Evolutionary conservation across 1,140 invertebrate genomes (phyloP), one percentile per base, ranked within the genome.

Genomic region (Xylocopa sonorina): DNA sequence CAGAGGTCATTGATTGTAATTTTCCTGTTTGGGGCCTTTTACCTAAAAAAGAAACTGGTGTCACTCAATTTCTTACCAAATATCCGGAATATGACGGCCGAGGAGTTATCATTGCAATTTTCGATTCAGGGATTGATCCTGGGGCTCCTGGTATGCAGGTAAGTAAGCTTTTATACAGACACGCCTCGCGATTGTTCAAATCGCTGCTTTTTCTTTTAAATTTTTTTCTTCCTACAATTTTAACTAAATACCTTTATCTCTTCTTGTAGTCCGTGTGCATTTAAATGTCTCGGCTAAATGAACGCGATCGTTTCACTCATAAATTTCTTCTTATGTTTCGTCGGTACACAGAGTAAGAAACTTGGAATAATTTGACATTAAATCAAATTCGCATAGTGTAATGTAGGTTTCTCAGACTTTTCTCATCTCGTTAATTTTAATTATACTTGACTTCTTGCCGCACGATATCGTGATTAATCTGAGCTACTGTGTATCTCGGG

Each of bases 101-200:
- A 90, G 97, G 96, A 89, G 95, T 97, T 46, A 93, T 97, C 83
- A 98, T 99, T 90, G 99, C 98, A 53, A 98, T 99, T 90, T 96
- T 99, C 79, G 99, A 99, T 94, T 99, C 98, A 43, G 99, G 99
- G 24, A 97, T 99, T 74, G 99, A 99, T 94, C 98, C 99, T 50
- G 97, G 97, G 58, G 98, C 98, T 21, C 95, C 96, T 75, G 99
- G 98, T 76, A 94, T 99, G 85, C 96, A 98, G 96, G 98, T 99
- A 94, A 93, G 90, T 89, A 92, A 89, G 63, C 34, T 77, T 75
- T 78, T 50, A 29, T 24, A 34, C n/a, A 55, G 78, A 72, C 77
- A 86, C 84, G 66, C 81, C 85, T 87, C 32, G 9, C 53, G 38
- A 60, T 76, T 75, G 7, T 55, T n/a, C 34, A 53, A 72, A 55